A percentile compares a stretch with the other conserved stretches of the same genome.
Evolutionary conservation across 2,888 invertebrate species (phyloP).

Genomic region (Drosophila quinaria): DNA sequence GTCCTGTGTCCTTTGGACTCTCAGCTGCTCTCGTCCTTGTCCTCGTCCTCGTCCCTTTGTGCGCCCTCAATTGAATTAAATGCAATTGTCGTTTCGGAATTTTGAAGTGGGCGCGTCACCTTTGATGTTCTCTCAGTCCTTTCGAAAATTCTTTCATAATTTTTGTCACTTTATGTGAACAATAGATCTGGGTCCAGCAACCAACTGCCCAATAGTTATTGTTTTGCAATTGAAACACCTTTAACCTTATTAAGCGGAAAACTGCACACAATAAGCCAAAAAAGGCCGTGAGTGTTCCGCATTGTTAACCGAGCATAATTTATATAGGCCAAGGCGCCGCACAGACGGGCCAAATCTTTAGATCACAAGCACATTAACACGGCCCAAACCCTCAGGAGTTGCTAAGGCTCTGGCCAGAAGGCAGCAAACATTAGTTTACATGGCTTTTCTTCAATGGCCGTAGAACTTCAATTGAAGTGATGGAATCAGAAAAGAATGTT

Average conservation of each 20-base stretch:
- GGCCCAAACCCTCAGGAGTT: conserved; percentile 12
- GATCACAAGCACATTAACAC: conserved; percentile 5
- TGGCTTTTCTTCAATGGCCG: conserved; percentile 1
- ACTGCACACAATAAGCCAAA: conserved; percentile 48
- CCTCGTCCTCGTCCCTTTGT: conserved; percentile 28
- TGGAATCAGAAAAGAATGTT: not conserved
- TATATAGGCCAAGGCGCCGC: conserved; percentile 72
- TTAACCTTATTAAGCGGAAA: conserved; percentile 75
- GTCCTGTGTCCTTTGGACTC: conserved; percentile 11
- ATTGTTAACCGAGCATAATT: conserved; percentile 71
- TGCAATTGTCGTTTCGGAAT: conserved; percentile 62
- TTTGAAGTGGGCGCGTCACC: conserved; percentile 73
- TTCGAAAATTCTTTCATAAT: conserved; percentile 72
- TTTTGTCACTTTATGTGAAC: conserved; percentile 64
- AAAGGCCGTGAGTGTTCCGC: conserved; percentile 43
- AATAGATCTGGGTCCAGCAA: conserved; percentile 39
- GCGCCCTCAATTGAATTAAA: conserved; percentile 61
- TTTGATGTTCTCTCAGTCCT: conserved; percentile 61
- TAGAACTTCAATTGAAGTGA: not conserved
- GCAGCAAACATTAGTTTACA: not conserved
- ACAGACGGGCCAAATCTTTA: conserved; percentile 39
- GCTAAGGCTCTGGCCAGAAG: not conserved
- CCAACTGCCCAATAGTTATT: conserved; percentile 39
- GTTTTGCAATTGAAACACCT: conserved; percentile 77
- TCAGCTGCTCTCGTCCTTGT: conserved; percentile 26